Conservation (phyloP, 2,888 invertebrate species). For the Meloe dianella region DNA sequence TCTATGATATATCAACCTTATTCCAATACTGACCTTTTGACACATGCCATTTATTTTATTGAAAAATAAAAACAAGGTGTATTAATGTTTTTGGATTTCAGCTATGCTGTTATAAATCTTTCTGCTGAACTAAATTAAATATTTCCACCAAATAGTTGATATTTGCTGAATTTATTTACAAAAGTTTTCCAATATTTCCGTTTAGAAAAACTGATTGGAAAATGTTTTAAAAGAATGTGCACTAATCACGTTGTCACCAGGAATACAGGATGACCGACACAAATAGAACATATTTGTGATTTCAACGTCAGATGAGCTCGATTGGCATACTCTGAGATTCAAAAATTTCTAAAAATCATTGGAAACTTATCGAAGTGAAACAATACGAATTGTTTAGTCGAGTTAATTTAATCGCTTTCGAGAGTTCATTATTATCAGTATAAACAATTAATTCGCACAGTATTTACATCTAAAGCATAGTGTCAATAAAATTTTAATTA, state of each 20-base stretch:
- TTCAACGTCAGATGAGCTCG: too few relatives aligned
- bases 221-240: not conserved
- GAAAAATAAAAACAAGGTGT: slow-evolving; percentile 33
- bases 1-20: slow-evolving; percentile 34
- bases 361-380: too few relatives aligned
- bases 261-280: too few relatives aligned
- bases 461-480: not conserved
- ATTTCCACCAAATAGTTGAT: slow-evolving; percentile 14
- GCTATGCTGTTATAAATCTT: slow-evolving; percentile 16
- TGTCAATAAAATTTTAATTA: not conserved
- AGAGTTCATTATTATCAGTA: not conserved
- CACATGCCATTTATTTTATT: slow-evolving; percentile 32
- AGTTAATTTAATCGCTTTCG: not conserved
- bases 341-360: too few relatives aligned
- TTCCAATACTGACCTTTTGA: slow-evolving; percentile 36
- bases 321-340: too few relatives aligned
- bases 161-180: not conserved
- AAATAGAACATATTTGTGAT: too few relatives aligned
- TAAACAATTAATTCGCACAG: not conserved
- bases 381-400: not conserved
- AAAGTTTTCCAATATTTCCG: not conserved
- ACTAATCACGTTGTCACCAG: too few relatives aligned
- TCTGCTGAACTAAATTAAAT: slow-evolving; percentile 17
- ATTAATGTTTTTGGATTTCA: not conserved
- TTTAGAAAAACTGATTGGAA: not conserved